A percentile compares a stretch with the other conserved stretches of the same genome.
These are phyloP conservation scores for Chloropsis cyanopogon DNA, from an alignment of 2,113 vertebrate species.

Conservation along the genomic window DNA sequence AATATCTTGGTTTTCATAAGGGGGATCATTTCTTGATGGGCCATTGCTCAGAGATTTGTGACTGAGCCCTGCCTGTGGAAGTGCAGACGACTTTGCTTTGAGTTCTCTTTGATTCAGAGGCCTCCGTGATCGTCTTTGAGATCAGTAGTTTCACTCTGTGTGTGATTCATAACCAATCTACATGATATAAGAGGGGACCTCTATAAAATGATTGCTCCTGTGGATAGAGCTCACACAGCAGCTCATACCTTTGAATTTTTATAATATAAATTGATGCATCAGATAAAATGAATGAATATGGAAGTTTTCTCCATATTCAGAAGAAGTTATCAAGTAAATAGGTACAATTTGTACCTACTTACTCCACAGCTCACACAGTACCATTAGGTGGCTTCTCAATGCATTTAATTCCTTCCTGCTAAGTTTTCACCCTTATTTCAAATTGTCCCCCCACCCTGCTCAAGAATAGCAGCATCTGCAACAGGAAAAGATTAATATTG, in stretches of 20 bases:
- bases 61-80: not conserved
- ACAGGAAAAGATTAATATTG: not conserved
- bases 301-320: not conserved
- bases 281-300: not conserved
- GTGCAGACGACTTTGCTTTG: not conserved
- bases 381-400: not conserved
- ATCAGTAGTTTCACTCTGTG: not conserved
- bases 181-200: accelerated
- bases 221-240: not conserved
- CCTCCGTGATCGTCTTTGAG: not conserved
- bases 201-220: not conserved
- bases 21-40: not conserved
- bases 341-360: not conserved
- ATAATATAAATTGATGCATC: not conserved
- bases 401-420: not conserved
- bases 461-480: not conserved
- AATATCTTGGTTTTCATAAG: accelerated
- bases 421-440: not conserved
- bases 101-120: not conserved
- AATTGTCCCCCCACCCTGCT: not conserved
- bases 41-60: not conserved
- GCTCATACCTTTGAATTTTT: not conserved
- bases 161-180: not conserved
- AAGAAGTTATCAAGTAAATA: not conserved
- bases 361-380: not conserved